Percentiles rank a stretch among this genome's conserved stretches.
Conservation (phyloP, 1,140 invertebrate species). For the Oscheius sp. region DNA sequence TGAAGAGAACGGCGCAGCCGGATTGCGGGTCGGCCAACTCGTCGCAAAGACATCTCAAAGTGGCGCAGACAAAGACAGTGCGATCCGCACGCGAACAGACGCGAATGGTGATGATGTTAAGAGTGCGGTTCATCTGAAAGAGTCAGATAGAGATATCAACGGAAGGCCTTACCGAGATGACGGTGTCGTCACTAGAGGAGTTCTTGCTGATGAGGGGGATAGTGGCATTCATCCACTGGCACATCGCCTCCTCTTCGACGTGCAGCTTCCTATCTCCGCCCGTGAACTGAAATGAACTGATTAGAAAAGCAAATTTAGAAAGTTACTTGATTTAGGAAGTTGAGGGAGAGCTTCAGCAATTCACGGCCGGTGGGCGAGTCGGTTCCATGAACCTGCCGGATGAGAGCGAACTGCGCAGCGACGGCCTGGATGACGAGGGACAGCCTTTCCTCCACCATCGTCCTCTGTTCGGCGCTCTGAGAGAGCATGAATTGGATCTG, state of each 20-base stretch:
- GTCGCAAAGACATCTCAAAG: not conserved
- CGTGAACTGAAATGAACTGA: not conserved
- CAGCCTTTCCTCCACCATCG: not conserved
- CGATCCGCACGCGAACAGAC: not conserved
- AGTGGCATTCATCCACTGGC: not conserved
- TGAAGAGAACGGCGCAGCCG: not conserved
- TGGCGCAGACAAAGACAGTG: not conserved
- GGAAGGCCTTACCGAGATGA: too few species aligned
- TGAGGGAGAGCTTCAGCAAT: not conserved
- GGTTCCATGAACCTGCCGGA: constrained; percentile 7
- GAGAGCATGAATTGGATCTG: constrained; percentile 19
- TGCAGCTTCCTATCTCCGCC: not conserved
- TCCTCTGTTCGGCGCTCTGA: not conserved
- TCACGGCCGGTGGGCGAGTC: not conserved
- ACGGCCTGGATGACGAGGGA: not conserved
- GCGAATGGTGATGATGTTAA: not conserved
- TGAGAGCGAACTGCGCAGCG: not conserved
- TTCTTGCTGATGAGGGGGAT: not conserved
- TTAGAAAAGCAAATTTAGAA: constrained; percentile 18
- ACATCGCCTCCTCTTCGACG: constrained; percentile 13
- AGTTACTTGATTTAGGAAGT: not conserved
- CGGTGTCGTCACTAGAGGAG: too few species aligned
- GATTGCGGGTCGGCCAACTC: not conserved
- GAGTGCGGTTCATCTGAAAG: too few species aligned
- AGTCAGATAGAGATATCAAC: too few species aligned